Base-by-base conservation (phyloP, 2,888 invertebrate genomes). In the Eilema depressum region DNA sequence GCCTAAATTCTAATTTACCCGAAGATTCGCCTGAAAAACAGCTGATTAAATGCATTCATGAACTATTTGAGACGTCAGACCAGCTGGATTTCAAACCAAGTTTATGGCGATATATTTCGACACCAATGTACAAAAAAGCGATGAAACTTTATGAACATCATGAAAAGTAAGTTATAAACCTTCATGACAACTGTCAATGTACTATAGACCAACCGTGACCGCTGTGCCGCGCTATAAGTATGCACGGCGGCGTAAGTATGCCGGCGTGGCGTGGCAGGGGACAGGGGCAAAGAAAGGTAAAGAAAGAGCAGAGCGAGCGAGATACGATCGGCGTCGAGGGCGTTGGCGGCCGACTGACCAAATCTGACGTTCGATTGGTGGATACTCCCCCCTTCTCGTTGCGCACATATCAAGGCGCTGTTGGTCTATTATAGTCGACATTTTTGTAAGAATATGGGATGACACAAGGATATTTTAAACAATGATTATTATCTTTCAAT, bases 101-200 rank as follows among this genome's bases (percentile, higher is more conserved):
- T 69, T 17, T 92, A 0, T 93, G 91, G 91, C 87, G 83, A 80
- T 89, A 86, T 37, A 71, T 86, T 60, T 30, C 90, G 1, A 93
- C 93, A 0, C 87, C 87, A 26, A 77, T 71, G 2, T 93, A 85
- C 69, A 92, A 85, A 64, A 88, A 79, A 74, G 89, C 89, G 0
- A 93, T 93, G 92, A 85, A 87, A 63, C 63, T 88, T 2, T 93
- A 90, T 71, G 87, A 88, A 41, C 86, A 89, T 33, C 92, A 92
- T 70, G 88, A 89, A 66, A 80, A 74, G 93, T 93, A 80, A 84
- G 66, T 41, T 11, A 20, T 41, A 17, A 0, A 10, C 12, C 2
- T 17, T 17, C 14, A 37, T 25, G 14, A 41, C 7, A 47, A 20
- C 20, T 47, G 17, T 3, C 47, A 7, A 47, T 47, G 7, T 20